Conservation (phyloP, 2,797 vertebrate genomes). For the Siniperca undulata region DNA sequence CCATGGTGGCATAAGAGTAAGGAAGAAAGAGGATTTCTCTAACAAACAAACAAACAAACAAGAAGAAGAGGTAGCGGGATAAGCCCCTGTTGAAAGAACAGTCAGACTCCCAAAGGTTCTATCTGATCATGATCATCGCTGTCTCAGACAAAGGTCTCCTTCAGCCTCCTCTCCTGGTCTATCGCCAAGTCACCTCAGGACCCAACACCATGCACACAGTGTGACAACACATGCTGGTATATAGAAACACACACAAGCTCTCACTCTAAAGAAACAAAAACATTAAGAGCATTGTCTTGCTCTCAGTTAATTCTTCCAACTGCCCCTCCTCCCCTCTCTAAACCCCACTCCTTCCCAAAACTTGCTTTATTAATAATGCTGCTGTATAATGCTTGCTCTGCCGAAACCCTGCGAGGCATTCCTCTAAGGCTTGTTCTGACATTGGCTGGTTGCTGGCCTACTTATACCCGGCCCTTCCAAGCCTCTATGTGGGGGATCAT, state of each 20-base stretch:
- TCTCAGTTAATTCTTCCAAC: conserved; percentile 4
- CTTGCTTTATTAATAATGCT: conserved; percentile 68
- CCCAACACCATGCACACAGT: conserved; percentile 44
- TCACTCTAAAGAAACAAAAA: conserved; percentile 2
- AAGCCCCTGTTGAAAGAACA: conserved; percentile 26
- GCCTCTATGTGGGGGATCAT: conserved; percentile 62
- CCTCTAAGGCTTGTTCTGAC: conserved; percentile 69
- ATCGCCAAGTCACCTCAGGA: conserved; percentile 60
- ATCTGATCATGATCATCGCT: conserved; percentile 45
- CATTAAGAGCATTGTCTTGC: conserved; percentile 20
- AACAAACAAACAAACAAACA: conserved; percentile 43
- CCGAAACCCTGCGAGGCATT: conserved; percentile 58
- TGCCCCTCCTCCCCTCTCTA: background rate
- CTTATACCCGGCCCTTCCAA: conserved; percentile 46
- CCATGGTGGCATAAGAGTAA: background rate
- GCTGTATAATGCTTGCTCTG: conserved; percentile 60
- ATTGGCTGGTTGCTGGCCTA: conserved; percentile 67
- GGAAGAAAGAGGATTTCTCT: conserved; percentile 37
- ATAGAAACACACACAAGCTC: background rate
- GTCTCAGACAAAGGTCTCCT: conserved; percentile 73
- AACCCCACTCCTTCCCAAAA: conserved; percentile 25
- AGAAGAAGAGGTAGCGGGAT: background rate
- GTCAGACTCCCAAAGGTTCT: conserved; percentile 52
- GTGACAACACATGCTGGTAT: conserved; percentile 30
- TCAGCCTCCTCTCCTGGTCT: conserved; percentile 54